A percentile compares a stretch with the other conserved stretches of the same genome.
Conservation (phyloP, 2,113 vertebrate species). For the Neodontobutis hainanensis region DNA sequence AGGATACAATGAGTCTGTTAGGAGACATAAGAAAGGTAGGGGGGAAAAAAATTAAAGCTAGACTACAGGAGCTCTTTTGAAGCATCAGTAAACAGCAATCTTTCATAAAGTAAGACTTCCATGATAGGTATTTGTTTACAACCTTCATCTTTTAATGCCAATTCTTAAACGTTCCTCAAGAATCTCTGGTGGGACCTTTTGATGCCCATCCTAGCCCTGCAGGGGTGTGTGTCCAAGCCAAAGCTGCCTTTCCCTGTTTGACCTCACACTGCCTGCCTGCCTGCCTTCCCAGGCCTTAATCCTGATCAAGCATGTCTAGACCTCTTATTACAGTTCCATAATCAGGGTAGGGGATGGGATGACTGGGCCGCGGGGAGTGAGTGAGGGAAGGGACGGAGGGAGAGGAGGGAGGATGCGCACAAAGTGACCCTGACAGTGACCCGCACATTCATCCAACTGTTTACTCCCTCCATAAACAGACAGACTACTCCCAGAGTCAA, state of each 20-base stretch:
- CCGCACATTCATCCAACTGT: constrained; percentile 59
- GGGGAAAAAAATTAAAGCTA: too few species aligned
- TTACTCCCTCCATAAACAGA: constrained; percentile 53
- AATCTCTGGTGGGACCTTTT: constrained; percentile 34
- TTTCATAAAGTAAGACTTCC: constrained; percentile 21
- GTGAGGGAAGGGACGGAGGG: constrained; percentile 8
- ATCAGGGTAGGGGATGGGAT: constrained; percentile 51
- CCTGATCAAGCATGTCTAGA: constrained; percentile 81
- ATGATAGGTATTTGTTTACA: constrained; percentile 9
- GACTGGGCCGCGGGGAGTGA: constrained; percentile 29
- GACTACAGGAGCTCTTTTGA: background rate
- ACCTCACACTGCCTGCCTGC: constrained; percentile 50
- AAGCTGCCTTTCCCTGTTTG: constrained; percentile 61
- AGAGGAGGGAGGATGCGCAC: constrained; percentile 42
- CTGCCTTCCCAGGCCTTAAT: constrained; percentile 71
- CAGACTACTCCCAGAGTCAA: constrained; percentile 38
- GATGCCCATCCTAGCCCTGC: constrained; percentile 41
- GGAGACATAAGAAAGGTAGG: too few species aligned
- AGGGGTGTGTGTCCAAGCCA: constrained; percentile 46
- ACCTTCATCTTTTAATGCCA: constrained; percentile 21
- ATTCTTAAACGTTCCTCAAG: constrained; percentile 45
- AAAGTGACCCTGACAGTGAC: constrained; percentile 67
- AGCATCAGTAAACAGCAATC: background rate
- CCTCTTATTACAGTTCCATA: constrained; percentile 75
- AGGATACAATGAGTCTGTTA: too few species aligned